Conservation (phyloP, 92 coral and sea anemone species). For the Montipora capitata region DNA sequence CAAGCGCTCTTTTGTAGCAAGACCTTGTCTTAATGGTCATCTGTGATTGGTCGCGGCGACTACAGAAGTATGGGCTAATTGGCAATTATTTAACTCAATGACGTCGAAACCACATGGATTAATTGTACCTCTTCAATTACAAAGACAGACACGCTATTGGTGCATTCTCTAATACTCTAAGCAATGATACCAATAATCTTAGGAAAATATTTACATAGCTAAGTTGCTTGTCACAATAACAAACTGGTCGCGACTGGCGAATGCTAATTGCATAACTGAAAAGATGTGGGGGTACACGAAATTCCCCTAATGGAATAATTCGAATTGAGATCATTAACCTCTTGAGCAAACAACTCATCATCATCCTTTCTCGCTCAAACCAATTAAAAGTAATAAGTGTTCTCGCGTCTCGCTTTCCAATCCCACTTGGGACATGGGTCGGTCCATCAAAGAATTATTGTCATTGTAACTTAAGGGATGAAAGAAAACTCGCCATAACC, state of each 20-base stretch:
- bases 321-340: not conserved
- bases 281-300: not conserved
- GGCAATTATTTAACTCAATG: slow-evolving; percentile 45
- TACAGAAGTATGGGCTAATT: slow-evolving; percentile 53
- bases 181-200: slow-evolving; percentile 45
- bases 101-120: slow-evolving; percentile 44
- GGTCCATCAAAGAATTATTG: slow-evolving; percentile 80
- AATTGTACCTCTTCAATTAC: slow-evolving; percentile 78
- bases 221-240: slow-evolving; percentile 43
- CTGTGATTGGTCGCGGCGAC: slow-evolving; percentile 80
- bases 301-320: not conserved
- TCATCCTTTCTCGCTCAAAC: slow-evolving; percentile 8
- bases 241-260: slow-evolving; percentile 13
- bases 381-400: slow-evolving; percentile 22
- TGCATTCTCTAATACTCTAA: slow-evolving; percentile 27
- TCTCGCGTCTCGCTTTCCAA: slow-evolving; percentile 3
- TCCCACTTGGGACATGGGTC: slow-evolving; percentile 74
- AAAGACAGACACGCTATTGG: slow-evolving; percentile 47
- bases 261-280: not conserved
- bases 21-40: not conserved
- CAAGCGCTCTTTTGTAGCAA: slow-evolving; percentile 27
- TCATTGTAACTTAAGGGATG: slow-evolving; percentile 82
- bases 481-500: slow-evolving; percentile 78
- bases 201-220: slow-evolving; percentile 68
- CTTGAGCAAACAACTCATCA: not conserved